Conservation (phyloP, 2,113 vertebrate genomes). For the Anoura caudifer region DNA sequence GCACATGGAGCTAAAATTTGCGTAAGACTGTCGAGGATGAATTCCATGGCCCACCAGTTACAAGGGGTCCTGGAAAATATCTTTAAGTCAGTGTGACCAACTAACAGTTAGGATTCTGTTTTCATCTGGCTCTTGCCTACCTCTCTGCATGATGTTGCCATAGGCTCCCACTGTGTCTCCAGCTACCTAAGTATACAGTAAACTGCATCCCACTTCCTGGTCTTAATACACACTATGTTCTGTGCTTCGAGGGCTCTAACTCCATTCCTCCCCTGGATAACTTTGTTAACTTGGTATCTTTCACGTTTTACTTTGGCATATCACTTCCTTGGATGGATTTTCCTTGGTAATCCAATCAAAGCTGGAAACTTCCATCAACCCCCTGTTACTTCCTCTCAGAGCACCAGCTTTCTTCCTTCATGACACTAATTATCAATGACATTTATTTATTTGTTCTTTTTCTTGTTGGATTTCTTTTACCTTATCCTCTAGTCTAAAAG, state of each 20-base stretch:
- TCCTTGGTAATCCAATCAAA: not conserved
- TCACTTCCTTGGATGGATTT: not conserved
- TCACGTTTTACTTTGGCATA: not conserved
- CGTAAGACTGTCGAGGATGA: not conserved
- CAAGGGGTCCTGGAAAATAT: not conserved
- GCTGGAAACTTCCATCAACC: not conserved
- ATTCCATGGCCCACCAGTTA: not conserved
- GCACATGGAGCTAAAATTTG: not conserved
- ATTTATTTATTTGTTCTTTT: not conserved
- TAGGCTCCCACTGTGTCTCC: not conserved
- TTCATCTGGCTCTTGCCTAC: not conserved
- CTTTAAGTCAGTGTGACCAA: not conserved
- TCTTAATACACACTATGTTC: not conserved
- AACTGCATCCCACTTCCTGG: not conserved
- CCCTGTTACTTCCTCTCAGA: not conserved
- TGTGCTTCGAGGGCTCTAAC: not conserved
- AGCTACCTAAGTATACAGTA: not conserved
- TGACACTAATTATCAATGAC: not conserved
- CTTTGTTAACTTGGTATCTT: not conserved
- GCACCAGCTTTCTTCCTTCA: not conserved
- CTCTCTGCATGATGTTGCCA: not conserved
- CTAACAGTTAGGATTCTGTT: not conserved
- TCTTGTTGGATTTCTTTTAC: not conserved
- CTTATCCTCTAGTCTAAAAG: not conserved
- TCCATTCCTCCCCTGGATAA: not conserved